Base-by-base conservation (phyloP, 2,888 invertebrate species). In the Pinctada fucata region DNA sequence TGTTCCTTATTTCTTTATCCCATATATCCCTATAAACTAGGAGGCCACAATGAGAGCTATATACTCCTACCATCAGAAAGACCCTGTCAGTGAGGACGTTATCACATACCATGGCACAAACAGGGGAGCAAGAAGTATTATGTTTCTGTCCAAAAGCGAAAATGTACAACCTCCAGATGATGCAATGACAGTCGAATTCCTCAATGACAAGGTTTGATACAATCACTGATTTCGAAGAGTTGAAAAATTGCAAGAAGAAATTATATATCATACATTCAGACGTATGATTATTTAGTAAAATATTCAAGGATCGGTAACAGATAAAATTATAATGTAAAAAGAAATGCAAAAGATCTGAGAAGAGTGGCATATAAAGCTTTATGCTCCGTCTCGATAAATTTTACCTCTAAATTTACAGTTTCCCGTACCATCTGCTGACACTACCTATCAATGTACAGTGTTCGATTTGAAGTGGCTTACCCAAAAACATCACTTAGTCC, bases 21-120 rank as follows among this genome's bases (percentile, higher is more conserved):
- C 31, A 31, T 31, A 31, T 31, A 31, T 31, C 31, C 31, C 31
- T 31, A 31, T 31, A 1, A 31, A 64, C 4, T 51, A 88, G 88
- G 79, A 82, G 5, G 86, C 81, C 16, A 87, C 88, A 0, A 77
- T 82, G 6, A 78, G 84, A 48, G 52, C 87, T 3, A 85, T 88
- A 45, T 88, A 79, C 72, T 78, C 87, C 5, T 87, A 83, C 77
- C 79, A 83, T 67, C 79, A 81, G 3, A 72, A 79, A 2, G 88
- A 88, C 64, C 87, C 87, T 1, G 16, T 58, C 0, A 75, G 78
- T 48, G 82, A 84, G 5, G 80, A 78, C 49, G 67, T 69, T 52
- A 80, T 87, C 6, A 72, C 75, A 1, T 87, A 85, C 76, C 87
- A 87, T 63, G 85, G 86, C 3, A 75, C 76, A 3, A 76, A 69